Base-by-base conservation (phyloP, 1,140 invertebrate species). In the Solen grandis region DNA sequence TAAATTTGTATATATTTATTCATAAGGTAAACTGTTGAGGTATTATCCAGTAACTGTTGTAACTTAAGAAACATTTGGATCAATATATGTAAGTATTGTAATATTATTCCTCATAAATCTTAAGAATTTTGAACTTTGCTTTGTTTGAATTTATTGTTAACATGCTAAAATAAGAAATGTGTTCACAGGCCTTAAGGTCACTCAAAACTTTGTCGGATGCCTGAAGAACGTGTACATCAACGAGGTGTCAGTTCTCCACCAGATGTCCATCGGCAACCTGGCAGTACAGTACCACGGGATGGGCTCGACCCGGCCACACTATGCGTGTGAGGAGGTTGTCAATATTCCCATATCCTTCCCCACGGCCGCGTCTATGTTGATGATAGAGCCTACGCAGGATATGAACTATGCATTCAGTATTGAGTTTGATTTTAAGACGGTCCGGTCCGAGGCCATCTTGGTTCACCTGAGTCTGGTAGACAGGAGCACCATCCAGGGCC, bases 181-280 rank as follows among this genome's bases (percentile, higher is more conserved):
- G n/a, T n/a, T n/a, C n/a, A n/a, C 86, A 94, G 93, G 93, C 74
- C 84, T 94, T 79, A 88, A 90, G 36, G 93, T 93, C 2, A 91
- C 91, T 33, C 93, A 94, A 78, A 94, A 93, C 84, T 95, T 95
- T 87, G 95, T 95, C 87, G 97, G 97, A 16, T 97, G 96, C 83
- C 89, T 98, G 0, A 97, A 97, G 86, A 97, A 97, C 90, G 96
- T 98, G 27, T 98, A 97, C 90, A 97, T 97, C 89, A 98, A 98
- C 90, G 96, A 97, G 85, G 95, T 97, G 22, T 97, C 96, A 0
- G 96, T 98, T 72, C 93, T 98, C 55, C 97, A 97, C 88, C 96
- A 97, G 88, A 91, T 98, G 66, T 94, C 74, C n/a, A 59, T 29
- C 33, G 87, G 85, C n/a, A 78, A 84, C 31, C 95, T 83, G 94